Conservation (phyloP, 2,888 invertebrate genomes). For the Drosophila recens region DNA sequence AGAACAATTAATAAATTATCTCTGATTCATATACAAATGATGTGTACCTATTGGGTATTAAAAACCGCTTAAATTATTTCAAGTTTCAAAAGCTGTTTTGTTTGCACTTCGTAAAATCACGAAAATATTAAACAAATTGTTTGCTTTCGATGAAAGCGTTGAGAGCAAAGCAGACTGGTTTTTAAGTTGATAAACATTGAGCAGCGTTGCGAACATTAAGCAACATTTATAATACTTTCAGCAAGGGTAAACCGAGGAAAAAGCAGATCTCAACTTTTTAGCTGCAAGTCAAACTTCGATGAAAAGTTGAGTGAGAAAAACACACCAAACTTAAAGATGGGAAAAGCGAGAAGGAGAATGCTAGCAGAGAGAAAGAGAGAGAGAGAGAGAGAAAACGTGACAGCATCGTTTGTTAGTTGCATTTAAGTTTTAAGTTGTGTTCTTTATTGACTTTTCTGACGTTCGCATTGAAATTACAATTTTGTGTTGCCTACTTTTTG, state of each 20-base stretch:
- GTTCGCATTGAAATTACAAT: conserved; percentile 40
- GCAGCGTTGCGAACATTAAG: conserved; percentile 25
- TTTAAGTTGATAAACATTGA: conserved; percentile 6
- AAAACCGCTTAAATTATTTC: background rate
- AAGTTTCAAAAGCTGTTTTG: background rate
- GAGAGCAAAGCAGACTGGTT: conserved; percentile 1
- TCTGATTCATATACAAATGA: background rate
- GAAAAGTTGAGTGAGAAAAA: conserved; percentile 70
- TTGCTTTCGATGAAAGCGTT: background rate
- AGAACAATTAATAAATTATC: background rate
- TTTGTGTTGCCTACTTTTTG: conserved; percentile 59
- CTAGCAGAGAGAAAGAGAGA: conserved; percentile 1
- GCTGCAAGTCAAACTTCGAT: conserved; percentile 71
- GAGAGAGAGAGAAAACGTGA: conserved; percentile 11
- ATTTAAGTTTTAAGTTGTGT: conserved; percentile 68
- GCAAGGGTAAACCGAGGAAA: conserved; percentile 32
- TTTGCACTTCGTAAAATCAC: background rate
- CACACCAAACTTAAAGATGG: conserved; percentile 41
- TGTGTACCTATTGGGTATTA: background rate
- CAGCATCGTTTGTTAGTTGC: conserved; percentile 53
- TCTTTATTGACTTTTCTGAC: conserved; percentile 61
- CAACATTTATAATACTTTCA: conserved; percentile 38
- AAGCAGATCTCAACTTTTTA: conserved; percentile 49
- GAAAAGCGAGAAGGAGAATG: background rate
- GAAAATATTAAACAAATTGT: conserved; percentile 4